Evolutionary conservation across 2,888 invertebrate species (phyloP), one percentile per base, ranked within the genome.

Genomic region (Harpagoxenus sublaevis): DNA sequence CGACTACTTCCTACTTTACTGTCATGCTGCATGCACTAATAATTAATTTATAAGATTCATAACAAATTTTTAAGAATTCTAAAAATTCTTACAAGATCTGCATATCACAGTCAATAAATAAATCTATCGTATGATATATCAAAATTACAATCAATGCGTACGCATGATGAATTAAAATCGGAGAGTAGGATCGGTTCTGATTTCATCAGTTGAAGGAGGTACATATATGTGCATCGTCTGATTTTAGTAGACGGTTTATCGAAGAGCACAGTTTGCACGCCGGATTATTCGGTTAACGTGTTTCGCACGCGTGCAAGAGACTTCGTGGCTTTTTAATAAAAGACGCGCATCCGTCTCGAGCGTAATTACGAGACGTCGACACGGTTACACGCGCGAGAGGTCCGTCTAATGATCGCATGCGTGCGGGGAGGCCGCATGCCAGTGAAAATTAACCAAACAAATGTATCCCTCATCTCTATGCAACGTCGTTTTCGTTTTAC

Each of bases 351-450:
- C 79, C 79, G 73, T 81, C 73, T 81, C 60, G 60, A 48, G 35
- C 55, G 48, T 81, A 81, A 81, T 81, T 81, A 81, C 79, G 79
- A 65, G 63, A 78, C 78, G 78, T 74, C 63, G 78, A 83, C 77
- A 63, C 42, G 63, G 42, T 63, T 77, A 65, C 53, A 63, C 65
- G 82, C 79, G 79, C 78, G 53, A 74, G 82, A 83, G 45, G 65
- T 78, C 53, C 45, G 63, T 65, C 62, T 65, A 77, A 77, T 55
- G 82, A 62, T 48, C 66, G 71, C 42, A 42, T 68, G 53, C 55
- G 68, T 70, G 53, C 71, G 48, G 45, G 5, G 57, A 57, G 57
- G 70, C 62, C 77, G 73, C 75, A 63, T 77, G 53, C 62, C 73
- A 73, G 73, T 60, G 73, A 73, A 73, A 81, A 81, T 81, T 81